A percentile compares a stretch with the other conserved stretches of the same genome.
Conservation (phyloP, 2,113 vertebrate genomes). For the Dryoscopus gambensis region DNA sequence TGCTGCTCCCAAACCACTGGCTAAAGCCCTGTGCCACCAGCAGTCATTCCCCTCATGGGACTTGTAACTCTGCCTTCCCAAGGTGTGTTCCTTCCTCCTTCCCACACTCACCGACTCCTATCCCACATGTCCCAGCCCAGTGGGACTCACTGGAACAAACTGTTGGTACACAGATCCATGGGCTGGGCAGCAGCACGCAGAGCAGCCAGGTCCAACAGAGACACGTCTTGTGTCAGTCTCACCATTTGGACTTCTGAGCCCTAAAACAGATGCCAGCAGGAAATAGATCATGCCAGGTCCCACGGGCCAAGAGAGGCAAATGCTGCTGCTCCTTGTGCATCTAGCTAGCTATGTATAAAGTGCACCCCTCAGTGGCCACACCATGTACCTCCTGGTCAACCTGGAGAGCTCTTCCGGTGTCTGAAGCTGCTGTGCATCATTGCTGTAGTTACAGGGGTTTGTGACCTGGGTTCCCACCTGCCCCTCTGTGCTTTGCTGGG, state of each 20-base stretch:
- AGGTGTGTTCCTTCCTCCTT: not conserved
- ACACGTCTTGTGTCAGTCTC: not conserved
- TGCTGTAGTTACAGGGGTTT: not conserved
- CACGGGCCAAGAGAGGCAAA: not conserved
- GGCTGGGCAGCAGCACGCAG: not conserved
- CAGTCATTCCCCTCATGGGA: accelerated
- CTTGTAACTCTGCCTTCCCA: not conserved
- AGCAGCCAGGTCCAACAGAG: not conserved
- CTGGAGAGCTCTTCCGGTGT: not conserved
- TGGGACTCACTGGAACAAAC: not conserved
- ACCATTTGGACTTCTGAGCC: not conserved
- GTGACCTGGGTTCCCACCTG: not conserved
- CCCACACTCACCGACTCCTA: not conserved
- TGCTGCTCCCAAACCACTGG: not conserved
- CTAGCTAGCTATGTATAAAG: too few relatives aligned
- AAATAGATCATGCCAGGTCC: not conserved
- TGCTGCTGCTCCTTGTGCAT: not conserved
- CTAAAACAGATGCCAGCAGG: not conserved
- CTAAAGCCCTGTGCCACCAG: not conserved
- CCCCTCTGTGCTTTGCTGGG: not conserved
- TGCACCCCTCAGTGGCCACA: not conserved
- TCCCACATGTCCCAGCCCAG: not conserved
- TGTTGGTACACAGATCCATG: not conserved
- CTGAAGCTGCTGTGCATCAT: not conserved
- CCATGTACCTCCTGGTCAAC: not conserved